Base-by-base conservation (phyloP, 2,888 invertebrate genomes). In the Dasypogon diadema region DNA sequence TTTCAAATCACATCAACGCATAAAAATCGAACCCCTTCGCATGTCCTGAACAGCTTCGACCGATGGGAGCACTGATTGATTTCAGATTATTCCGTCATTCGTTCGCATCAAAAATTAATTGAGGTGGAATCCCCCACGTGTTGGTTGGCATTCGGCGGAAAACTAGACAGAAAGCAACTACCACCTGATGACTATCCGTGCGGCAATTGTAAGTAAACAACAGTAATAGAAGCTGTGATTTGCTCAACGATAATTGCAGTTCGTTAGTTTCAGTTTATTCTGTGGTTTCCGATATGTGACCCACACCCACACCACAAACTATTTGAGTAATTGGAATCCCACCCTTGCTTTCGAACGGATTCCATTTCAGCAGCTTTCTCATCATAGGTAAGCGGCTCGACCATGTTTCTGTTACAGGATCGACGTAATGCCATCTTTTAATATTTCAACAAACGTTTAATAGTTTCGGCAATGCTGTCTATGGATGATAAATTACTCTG, bases 21-120 rank as follows among this genome's bases (percentile, higher is more conserved):
- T n/a, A 14, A 34, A 54, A 22, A 51, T 26, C n/a, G 54, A 70
- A 70, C 1, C 70, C 70, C n/a, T 30, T 75, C 77, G 70, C 74
- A 65, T 58, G 68, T 68, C 34, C 42, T 48, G 55, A 46, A 65
- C 74, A 54, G 65, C 46, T 37, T 34, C 48, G 12, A 21, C 70
- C 34, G 30, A 30, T 54, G 34, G 70, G 34, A 70, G 51, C 54
- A 65, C 70, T 77, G 77, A 77, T 77, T 77, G 77, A 77, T 75
- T 77, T 75, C 74, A 75, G 70, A 70, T 77, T 77, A 75, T 74
- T 22, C 74, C 22, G 58, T 21, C 58, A 37, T 75, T 72, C 60
- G 60, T 22, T 48, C 58, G 58, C 77, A 77, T 77, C 77, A 77
- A 77, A 77, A 75, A 77, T 77, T 77, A 60, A 77, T 77, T 74